phyloP scores from a whole-genome alignment of 2,888 invertebrate genomes.

The Macrophya annulata region DNA sequence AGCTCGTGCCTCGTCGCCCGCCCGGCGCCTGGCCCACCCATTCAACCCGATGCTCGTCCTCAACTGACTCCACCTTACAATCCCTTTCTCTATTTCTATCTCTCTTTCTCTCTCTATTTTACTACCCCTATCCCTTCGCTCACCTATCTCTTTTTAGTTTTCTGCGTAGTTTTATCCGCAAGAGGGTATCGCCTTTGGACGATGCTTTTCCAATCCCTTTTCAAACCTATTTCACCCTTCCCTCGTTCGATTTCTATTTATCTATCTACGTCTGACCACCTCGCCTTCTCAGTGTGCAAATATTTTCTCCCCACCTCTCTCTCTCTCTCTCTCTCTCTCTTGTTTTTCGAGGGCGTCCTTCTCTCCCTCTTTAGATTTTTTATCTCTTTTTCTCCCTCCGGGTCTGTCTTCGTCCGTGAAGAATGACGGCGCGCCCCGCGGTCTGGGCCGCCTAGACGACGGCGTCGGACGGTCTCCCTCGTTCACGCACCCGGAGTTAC shows the following conservation, averaged over 20 bases:
- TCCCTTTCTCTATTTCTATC: conserved; percentile 51
- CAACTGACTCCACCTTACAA: conserved; percentile 70
- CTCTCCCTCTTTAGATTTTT: not conserved
- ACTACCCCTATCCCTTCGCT: conserved; percentile 57
- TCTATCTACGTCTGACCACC: conserved; percentile 3
- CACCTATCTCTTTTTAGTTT: not conserved
- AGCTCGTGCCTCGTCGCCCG: conserved; percentile 77
- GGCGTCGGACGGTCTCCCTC: conserved; percentile 51
- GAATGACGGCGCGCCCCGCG: conserved; percentile 40
- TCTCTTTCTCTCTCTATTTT: conserved; percentile 62
- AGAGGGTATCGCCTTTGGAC: not conserved
- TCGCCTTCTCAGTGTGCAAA: not conserved
- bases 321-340: conserved; percentile 56
- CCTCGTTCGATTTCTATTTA: conserved; percentile 32
- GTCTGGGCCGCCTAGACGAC: conserved; percentile 49
- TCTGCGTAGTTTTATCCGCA: conserved; percentile 60
- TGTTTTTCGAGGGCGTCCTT: conserved; percentile 60
- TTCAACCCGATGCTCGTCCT: conserved; percentile 75
- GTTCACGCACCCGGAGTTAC: conserved; percentile 54
- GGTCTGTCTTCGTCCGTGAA: not conserved
- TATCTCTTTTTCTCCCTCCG: not conserved
- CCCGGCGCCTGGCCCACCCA: conserved; percentile 77
- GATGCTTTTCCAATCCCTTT: not conserved
- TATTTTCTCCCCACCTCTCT: conserved; percentile 55
- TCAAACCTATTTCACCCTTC: conserved; percentile 18